Evolutionary conservation across 2,797 vertebrate species (phyloP).

Genomic region (Ctenopoma kingsleyae): DNA sequence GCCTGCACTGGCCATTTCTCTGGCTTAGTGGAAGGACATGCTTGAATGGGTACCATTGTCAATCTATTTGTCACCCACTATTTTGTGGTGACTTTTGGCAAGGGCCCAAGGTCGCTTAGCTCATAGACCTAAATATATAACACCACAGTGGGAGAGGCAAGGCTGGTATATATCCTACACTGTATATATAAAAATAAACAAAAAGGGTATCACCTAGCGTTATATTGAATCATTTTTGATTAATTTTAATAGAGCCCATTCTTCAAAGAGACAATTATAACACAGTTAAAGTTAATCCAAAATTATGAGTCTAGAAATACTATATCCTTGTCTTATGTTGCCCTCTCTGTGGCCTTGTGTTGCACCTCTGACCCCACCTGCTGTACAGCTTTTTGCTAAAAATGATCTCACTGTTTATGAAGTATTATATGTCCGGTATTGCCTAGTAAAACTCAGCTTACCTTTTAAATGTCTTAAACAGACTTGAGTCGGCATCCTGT

Average conservation of each 20-base stretch:
- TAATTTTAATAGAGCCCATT: neutral
- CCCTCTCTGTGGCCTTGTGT: slow-evolving; percentile 16
- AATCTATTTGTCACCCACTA: slow-evolving; percentile 83
- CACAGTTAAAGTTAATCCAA: too few species aligned
- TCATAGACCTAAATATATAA: slow-evolving; percentile 79
- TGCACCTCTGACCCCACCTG: slow-evolving; percentile 27
- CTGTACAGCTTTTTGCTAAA: slow-evolving; percentile 12
- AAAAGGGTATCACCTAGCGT: slow-evolving; percentile 19
- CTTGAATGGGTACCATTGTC: slow-evolving; percentile 82
- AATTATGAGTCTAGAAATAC: too few species aligned
- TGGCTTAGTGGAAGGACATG: slow-evolving; percentile 66
- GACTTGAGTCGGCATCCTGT: slow-evolving; percentile 37
- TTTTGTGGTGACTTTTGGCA: slow-evolving; percentile 78
- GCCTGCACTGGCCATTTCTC: slow-evolving; percentile 58
- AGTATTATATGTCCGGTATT: slow-evolving; percentile 30
- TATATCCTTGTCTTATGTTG: neutral
- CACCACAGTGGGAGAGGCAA: slow-evolving; percentile 44
- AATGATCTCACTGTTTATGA: slow-evolving; percentile 44
- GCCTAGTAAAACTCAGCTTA: slow-evolving; percentile 63
- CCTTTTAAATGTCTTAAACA: slow-evolving; percentile 67
- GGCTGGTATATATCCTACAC: slow-evolving; percentile 35
- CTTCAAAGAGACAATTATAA: neutral
- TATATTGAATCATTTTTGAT: neutral
- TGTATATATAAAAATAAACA: slow-evolving; percentile 63
- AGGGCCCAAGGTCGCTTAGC: slow-evolving; percentile 66